Evolutionary conservation across 2,113 vertebrate species (phyloP).

Genomic region (Todiramphus chloris): DNA sequence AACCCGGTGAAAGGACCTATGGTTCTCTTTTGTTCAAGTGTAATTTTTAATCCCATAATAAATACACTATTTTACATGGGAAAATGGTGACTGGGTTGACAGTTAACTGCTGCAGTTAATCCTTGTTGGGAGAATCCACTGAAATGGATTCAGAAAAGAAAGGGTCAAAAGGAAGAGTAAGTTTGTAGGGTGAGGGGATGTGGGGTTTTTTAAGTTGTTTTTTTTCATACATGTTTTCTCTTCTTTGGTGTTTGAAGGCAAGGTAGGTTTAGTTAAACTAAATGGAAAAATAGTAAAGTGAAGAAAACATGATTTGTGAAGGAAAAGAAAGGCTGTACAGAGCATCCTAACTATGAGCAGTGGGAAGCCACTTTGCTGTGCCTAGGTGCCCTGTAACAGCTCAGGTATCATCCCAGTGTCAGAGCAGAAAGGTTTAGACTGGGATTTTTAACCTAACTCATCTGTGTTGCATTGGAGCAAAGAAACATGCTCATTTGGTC

Average conservation of each 20-base stretch:
- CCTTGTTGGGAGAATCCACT: background rate
- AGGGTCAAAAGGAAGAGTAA: background rate
- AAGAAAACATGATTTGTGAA: background rate
- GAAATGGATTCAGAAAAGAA: background rate
- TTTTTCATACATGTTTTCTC: background rate
- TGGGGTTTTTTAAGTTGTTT: background rate
- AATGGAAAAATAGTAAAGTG: background rate
- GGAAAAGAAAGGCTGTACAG: background rate
- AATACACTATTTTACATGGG: background rate
- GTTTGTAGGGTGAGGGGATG: background rate
- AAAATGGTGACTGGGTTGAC: background rate
- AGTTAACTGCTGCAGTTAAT: background rate
- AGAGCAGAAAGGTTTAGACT: background rate
- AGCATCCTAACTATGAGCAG: background rate
- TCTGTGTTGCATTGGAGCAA: background rate
- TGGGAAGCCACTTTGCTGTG: background rate
- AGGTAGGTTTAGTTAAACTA: slow-evolving; percentile 24
- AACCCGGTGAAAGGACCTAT: background rate
- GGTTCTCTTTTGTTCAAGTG: background rate
- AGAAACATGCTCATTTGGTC: background rate
- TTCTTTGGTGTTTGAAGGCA: background rate
- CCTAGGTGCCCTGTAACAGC: background rate
- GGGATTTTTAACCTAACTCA: background rate
- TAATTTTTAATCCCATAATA: background rate
- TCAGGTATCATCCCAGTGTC: background rate